phyloP scores from a whole-genome alignment of 1,140 invertebrate genomes.

The Rhagoletis zephyria region DNA sequence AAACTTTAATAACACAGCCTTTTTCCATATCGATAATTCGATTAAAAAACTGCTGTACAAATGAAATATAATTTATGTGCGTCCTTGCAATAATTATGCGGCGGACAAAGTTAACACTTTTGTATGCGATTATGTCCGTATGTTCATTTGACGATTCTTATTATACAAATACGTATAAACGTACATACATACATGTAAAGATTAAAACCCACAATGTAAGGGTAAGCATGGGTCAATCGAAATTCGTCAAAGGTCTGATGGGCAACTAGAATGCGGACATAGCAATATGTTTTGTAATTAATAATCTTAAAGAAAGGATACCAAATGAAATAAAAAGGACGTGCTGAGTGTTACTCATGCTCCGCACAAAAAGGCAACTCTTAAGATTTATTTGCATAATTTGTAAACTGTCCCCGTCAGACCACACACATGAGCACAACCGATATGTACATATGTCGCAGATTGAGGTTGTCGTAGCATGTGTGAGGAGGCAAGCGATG shows the following conservation, averaged over 20 bases:
- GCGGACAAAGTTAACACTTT: background rate
- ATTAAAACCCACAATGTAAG: background rate
- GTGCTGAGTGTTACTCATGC: background rate
- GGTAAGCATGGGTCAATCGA: background rate
- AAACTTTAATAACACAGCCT: too few relatives aligned
- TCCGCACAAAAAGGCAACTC: background rate
- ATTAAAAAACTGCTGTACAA: background rate
- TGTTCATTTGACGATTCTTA: background rate
- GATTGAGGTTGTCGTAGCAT: background rate
- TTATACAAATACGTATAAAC: background rate
- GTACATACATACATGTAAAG: background rate
- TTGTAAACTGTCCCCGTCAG: constrained; percentile 22
- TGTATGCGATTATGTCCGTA: background rate
- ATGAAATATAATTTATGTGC: background rate
- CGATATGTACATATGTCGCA: background rate
- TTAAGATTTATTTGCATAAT: constrained; percentile 52
- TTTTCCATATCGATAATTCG: background rate
- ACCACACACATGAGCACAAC: background rate
- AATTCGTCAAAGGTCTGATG: background rate
- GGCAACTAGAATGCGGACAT: background rate
- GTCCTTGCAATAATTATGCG: background rate
- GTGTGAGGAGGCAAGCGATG: background rate
- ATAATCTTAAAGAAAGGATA: constrained; percentile 47
- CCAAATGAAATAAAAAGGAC: background rate
- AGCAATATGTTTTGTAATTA: constrained; percentile 49